Base-by-base conservation (phyloP, 1,140 invertebrate genomes). In the Helicoverpa zea region DNA sequence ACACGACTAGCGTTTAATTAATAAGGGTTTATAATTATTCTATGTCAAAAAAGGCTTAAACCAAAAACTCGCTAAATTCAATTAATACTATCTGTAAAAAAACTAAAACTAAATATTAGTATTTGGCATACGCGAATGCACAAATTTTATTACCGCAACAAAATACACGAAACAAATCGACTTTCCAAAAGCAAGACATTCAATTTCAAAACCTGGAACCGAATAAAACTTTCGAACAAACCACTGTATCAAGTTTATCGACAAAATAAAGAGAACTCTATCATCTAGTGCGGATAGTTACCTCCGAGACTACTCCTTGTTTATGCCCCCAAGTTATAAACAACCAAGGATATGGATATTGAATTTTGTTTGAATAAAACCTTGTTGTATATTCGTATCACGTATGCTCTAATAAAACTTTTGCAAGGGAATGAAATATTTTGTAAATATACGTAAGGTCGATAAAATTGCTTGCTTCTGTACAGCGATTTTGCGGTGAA, bases 391-490 rank as follows among this genome's bases (percentile, higher is more conserved):
- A 79, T 79, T 79, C 76, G 9, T 49, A 56, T 29, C 64, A 70
- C 76, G 76, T 59, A 29, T 12, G 64, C 14, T 79, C 76, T 79
- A 58, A 79, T 79, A 79, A 79, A 79, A 79, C 64, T 79, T 79
- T 79, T 70, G 64, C 58, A 70, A 58, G 52, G 61, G 52, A 51
- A 79, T 79, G 64, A 70, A 79, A 79, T 78, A 78, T 79, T 79
- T 79, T 79, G 76, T 56, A 79, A 79, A 79, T 70, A 79, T 70
- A 79, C 63, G 61, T 79, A 68, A 79, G 64, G 64, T 79, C 76
- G 64, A 79, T 79, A 79, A 59, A 79, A 79, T 79, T 79, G 63
- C 52, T 70, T 58, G 14, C 30, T 12, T 35, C 29, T 68, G 63
- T 58, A 79, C 52, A 70, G n/a, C 76, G 64, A 70, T 79, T 79